Conservation (phyloP, 2,888 invertebrate genomes). For the Hirudinaria manillensis region DNA sequence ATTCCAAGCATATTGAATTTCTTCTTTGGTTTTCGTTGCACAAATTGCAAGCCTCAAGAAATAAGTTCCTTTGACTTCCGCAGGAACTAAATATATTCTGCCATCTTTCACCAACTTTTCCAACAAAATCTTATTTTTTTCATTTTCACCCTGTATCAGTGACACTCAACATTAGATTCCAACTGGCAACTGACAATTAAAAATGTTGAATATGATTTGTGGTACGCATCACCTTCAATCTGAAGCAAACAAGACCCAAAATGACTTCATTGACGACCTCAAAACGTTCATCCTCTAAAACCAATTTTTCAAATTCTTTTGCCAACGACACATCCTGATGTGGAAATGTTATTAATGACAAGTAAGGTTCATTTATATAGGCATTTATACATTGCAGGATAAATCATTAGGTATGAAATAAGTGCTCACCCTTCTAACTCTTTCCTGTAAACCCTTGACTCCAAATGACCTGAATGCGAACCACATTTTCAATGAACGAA, state of each 20-base stretch:
- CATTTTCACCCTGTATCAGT: slow-evolving; percentile 24
- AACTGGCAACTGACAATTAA: background rate
- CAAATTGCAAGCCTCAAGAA: slow-evolving; percentile 85
- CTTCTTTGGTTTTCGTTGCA: slow-evolving; percentile 72
- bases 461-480: slow-evolving; percentile 79
- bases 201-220: background rate
- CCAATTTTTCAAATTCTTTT: slow-evolving; percentile 68
- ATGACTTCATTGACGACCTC: slow-evolving; percentile 73
- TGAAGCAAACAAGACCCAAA: slow-evolving; percentile 86
- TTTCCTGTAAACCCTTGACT: slow-evolving; percentile 68
- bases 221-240: slow-evolving; percentile 61
- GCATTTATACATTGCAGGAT: background rate
- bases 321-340: slow-evolving; percentile 62
- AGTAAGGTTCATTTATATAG: background rate
- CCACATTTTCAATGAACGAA: slow-evolving; percentile 87
- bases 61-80: slow-evolving; percentile 74
- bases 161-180: background rate
- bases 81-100: slow-evolving; percentile 84
- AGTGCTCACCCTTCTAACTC: slow-evolving; percentile 66
- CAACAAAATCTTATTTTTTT: slow-evolving; percentile 57
- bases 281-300: slow-evolving; percentile 69
- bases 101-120: slow-evolving; percentile 80
- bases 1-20: slow-evolving; percentile 79
- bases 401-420: background rate
- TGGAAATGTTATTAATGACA: background rate